Base-by-base conservation (phyloP, 2,888 invertebrate species). In the Mechanitis mazaeus region DNA sequence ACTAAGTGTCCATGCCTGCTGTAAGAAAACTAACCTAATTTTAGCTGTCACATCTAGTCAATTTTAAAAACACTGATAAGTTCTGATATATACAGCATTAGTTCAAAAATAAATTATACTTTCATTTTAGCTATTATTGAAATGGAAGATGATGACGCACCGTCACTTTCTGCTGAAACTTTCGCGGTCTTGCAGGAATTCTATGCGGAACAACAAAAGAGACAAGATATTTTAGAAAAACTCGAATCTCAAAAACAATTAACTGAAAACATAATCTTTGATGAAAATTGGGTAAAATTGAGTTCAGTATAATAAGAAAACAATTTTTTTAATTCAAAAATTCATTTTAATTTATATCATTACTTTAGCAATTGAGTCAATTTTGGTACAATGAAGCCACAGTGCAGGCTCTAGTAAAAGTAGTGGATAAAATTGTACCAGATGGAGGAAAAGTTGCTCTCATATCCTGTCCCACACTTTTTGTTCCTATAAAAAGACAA, bases 361-460 rank as follows among this genome's bases (percentile, higher is more conserved):
- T 60, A 46, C 57, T 91, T 7, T 82, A 97, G 98, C 97, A 98
- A 96, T 87, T 98, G 50, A 98, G 98, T 77, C 98, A 98, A 85
- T 98, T 99, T 89, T 99, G 98, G 98, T 99, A 99, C 77, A 94
- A 95, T 75, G 94, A 95, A 50, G 81, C 90, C 3, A 98, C 98
- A 0, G 94, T 96, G 53, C 87, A 92, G 38, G 81, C 81, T 1
- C 83, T 98, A n/a, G 94, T 94, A 0, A 90, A 91, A 71, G 94
- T 95, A 63, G 93, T 94, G 6, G 77, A 94, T 55, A 83, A 89
- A 65, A 79, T 87, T 3, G 84, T 93, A 20, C 87, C 87, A 7
- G 73, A 83, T 7, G 83, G 87, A 47, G 93, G 93, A 1, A 93
- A 91, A 69, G 94, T 97, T 60, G 97, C 96, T 1, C 92, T 98